Evolutionary conservation across 1,140 invertebrate genomes (phyloP).

Genomic region (Polyergus mexicanus): DNA sequence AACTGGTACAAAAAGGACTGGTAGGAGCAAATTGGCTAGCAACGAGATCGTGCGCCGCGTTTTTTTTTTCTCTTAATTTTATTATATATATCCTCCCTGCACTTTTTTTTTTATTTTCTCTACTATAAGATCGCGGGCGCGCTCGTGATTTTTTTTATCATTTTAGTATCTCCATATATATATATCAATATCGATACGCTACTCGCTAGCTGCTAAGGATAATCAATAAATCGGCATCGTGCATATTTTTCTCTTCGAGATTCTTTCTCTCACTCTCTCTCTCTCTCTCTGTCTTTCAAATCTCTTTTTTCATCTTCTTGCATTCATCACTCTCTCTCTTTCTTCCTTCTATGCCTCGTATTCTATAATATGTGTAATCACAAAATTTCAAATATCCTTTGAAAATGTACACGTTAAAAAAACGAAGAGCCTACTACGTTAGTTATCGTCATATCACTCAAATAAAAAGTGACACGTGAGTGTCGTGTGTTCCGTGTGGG

Average conservation of each 20-base stretch:
- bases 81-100: not conserved
- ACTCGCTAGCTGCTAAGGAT: conserved; percentile 77
- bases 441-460: conserved; percentile 63
- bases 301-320: conserved; percentile 25
- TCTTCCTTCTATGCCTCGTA: conserved; percentile 24
- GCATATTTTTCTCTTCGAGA: conserved; percentile 30
- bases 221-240: conserved; percentile 78
- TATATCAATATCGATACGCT: conserved; percentile 76
- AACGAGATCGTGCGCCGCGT: conserved; percentile 71
- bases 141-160: conserved; percentile 71
- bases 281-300: conserved; percentile 13
- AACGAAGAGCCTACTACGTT: conserved; percentile 72
- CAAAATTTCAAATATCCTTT: conserved; percentile 52
- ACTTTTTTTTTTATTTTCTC: conserved; percentile 9
- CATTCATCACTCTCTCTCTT: conserved; percentile 33
- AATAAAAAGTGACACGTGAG: conserved; percentile 56
- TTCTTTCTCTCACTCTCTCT: conserved; percentile 15
- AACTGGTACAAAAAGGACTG: conserved; percentile 83
- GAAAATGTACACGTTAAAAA: conserved; percentile 71
- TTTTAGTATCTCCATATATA: conserved; percentile 70
- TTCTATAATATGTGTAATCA: conserved; percentile 19
- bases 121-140: conserved; percentile 15
- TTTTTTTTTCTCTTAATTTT: not conserved
- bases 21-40: conserved; percentile 84
- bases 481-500: conserved; percentile 6